phyloP scores from a whole-genome alignment of 2,113 vertebrate species.

The Jacana jacana region DNA sequence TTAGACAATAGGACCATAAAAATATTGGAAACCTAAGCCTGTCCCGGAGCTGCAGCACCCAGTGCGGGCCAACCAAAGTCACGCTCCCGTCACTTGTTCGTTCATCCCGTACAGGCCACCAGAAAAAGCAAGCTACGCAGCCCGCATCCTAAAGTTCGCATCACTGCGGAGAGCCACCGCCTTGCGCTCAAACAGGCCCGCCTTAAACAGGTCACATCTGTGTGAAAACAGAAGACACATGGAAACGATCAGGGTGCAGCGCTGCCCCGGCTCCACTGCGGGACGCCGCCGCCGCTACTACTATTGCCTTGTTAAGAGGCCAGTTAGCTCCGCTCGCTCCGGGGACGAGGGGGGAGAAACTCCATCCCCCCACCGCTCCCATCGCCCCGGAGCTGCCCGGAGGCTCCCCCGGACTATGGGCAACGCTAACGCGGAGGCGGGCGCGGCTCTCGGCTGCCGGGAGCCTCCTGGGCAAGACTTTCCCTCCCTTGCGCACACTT shows the following conservation, averaged over 20 bases:
- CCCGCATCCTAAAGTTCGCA: not conserved
- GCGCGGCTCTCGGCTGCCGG: not conserved
- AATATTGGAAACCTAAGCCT: not conserved
- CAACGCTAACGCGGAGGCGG: not conserved
- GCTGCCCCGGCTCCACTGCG: not conserved
- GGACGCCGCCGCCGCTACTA: not conserved
- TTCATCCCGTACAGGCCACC: not conserved
- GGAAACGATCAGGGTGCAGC: not conserved
- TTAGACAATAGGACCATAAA: not conserved
- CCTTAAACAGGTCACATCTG: not conserved
- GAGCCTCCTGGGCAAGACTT: no score
- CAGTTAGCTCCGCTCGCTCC: not conserved
- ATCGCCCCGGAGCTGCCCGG: no score
- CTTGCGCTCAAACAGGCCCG: not conserved
- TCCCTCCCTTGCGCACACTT: not conserved
- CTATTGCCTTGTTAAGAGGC: not conserved
- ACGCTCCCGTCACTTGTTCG: fast-evolving
- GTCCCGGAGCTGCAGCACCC: not conserved
- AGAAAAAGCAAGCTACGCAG: not conserved
- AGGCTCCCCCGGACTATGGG: not conserved
- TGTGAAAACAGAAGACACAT: not conserved
- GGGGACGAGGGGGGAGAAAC: not conserved
- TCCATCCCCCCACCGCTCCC: no score
- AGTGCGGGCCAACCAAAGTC: not conserved
- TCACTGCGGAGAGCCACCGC: not conserved